Percentiles rank a stretch among this genome's conserved stretches.
These are phyloP conservation scores for Acromyrmex charruanus DNA, from an alignment of 1,140 invertebrate species.

Conservation along the genomic window DNA sequence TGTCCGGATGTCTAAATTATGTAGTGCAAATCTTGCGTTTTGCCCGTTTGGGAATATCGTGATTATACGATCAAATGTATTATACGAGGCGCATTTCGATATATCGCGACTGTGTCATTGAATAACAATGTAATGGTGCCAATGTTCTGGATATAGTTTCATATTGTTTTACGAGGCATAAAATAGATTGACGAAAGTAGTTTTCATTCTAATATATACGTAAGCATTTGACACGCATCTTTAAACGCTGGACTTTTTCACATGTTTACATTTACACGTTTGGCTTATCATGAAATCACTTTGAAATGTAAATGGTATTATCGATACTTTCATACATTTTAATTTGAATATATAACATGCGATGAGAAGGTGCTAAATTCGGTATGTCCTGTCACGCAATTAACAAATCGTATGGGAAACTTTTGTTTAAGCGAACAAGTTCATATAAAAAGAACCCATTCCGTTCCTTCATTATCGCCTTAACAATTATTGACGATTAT, in stretches of 20 bases:
- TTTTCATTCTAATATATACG: neutral
- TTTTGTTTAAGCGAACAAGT: no score
- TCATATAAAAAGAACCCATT: no score
- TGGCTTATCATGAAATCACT: neutral
- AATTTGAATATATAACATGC: neutral
- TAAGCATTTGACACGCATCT: neutral
- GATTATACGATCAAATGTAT: constrained; percentile 19
- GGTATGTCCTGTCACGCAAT: neutral
- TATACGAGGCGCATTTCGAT: neutral
- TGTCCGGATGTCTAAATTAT: constrained; percentile 1
- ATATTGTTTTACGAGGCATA: neutral
- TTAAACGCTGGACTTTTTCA: neutral
- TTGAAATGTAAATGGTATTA: neutral
- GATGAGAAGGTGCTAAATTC: neutral
- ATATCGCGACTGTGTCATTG: neutral
- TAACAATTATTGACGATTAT: neutral
- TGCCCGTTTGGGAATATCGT: constrained; percentile 10
- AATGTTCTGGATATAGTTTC: neutral
- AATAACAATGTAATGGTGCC: constrained; percentile 24
- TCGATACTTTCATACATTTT: neutral
- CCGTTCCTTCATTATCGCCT: no score
- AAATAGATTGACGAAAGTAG: neutral
- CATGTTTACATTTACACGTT: constrained; percentile 16
- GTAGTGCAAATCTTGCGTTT: constrained; percentile 19
- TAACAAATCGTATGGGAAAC: no score